A percentile compares a stretch with the other conserved stretches of the same genome.
Conservation (phyloP, 1,140 invertebrate genomes). For the Diachasma alloeum region DNA sequence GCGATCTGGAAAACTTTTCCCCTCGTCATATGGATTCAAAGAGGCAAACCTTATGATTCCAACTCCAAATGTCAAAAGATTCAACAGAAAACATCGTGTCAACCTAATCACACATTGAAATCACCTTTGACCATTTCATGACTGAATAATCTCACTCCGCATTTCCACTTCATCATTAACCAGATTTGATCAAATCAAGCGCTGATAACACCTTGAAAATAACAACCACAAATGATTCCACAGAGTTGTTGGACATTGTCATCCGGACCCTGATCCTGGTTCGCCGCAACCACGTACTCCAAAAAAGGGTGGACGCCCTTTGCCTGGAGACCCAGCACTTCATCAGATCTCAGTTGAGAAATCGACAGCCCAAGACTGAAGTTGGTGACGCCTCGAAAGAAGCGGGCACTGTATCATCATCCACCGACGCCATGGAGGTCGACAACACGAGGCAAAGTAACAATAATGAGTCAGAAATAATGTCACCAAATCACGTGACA, state of each 20-base stretch:
- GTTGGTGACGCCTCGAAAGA: neutral
- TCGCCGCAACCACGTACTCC: slow-evolving; percentile 62
- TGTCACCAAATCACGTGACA: neutral
- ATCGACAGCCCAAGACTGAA: slow-evolving; percentile 43
- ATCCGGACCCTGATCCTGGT: slow-evolving; percentile 63
- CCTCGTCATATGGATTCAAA: too few relatives aligned
- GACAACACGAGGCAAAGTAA: neutral
- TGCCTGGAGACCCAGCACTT: slow-evolving; percentile 61
- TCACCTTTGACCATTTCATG: too few relatives aligned
- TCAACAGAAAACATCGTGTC: too few relatives aligned
- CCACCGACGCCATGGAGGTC: neutral
- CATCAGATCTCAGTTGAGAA: slow-evolving; percentile 57
- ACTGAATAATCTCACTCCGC: too few relatives aligned
- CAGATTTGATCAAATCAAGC: too few relatives aligned
- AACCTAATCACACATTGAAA: too few relatives aligned
- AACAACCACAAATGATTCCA: neutral
- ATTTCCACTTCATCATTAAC: too few relatives aligned
- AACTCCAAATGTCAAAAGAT: too few relatives aligned
- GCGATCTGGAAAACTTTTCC: too few relatives aligned
- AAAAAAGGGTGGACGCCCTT: slow-evolving; percentile 58
- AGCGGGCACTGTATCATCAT: neutral
- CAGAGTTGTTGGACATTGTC: slow-evolving; percentile 61
- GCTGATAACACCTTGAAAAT: neutral
- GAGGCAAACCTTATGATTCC: too few relatives aligned
- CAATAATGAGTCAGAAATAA: neutral